Conservation (phyloP, 30 jellyfish, hydroid and myxozoan genomes). For the Sanderia malayensis region DNA sequence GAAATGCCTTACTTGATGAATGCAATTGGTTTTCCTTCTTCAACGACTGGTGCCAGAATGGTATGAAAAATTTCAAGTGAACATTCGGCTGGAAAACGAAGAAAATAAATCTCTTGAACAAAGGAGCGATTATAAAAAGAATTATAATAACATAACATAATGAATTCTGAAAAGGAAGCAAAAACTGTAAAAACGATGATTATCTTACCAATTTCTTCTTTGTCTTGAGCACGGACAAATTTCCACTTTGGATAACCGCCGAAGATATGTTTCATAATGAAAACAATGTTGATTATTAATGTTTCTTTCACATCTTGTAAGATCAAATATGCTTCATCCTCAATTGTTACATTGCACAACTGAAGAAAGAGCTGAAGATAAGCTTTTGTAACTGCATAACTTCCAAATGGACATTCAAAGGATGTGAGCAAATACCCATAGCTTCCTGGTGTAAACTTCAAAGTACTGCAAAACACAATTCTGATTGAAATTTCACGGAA, state of each 20-base stretch:
- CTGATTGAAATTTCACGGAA: too few species aligned
- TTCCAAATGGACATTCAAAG: slow-evolving; percentile 27
- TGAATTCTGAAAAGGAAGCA: too few species aligned
- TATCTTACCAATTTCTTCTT: slow-evolving; percentile 46
- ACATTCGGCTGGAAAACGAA: slow-evolving; percentile 16
- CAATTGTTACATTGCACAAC: not conserved
- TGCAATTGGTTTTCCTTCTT: not conserved
- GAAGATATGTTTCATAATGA: slow-evolving; percentile 43
- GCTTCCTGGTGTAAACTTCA: slow-evolving; percentile 10
- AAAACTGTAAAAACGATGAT: not conserved
- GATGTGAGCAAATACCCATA: slow-evolving; percentile 25
- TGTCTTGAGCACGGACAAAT: slow-evolving; percentile 25
- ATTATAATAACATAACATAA: too few species aligned
- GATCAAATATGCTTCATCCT: not conserved
- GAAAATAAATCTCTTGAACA: too few species aligned
- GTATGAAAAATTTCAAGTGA: slow-evolving; percentile 28
- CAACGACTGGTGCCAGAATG: slow-evolving; percentile 23
- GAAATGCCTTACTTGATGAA: too few species aligned
- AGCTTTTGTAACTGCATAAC: slow-evolving; percentile 44
- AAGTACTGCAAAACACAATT: too few species aligned
- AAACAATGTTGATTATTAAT: slow-evolving; percentile 24
- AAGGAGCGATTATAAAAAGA: too few species aligned
- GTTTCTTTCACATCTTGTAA: not conserved
- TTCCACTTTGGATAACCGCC: slow-evolving; percentile 48
- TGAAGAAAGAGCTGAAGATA: slow-evolving; percentile 21